A percentile compares a stretch with the other conserved stretches of the same genome.
Conservation (phyloP, 2,888 invertebrate species). For the Helicoverpa assulta region DNA sequence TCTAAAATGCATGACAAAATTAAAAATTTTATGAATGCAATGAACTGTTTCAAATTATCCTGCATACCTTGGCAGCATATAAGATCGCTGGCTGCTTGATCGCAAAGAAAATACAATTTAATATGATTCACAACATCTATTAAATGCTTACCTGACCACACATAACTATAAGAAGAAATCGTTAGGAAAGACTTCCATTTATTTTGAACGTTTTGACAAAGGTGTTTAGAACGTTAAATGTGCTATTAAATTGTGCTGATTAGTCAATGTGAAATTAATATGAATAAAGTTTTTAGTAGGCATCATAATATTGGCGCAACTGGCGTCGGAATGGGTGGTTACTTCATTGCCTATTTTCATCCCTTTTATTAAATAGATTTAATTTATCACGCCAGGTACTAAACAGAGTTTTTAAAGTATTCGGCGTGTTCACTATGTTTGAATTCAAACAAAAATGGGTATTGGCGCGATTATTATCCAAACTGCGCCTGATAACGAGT, state of each 20-base stretch:
- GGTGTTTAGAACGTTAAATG: constrained; percentile 31
- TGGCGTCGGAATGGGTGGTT: constrained; percentile 3
- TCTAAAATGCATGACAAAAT: constrained; percentile 47
- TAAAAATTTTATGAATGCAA: constrained; percentile 50
- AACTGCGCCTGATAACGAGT: too few relatives aligned
- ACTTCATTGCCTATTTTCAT: constrained; percentile 7
- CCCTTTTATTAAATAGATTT: too few relatives aligned
- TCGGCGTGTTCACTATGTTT: too few relatives aligned
- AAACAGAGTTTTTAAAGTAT: too few relatives aligned
- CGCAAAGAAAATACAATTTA: constrained; percentile 83
- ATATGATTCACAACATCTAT: constrained; percentile 39
- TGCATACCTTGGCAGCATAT: constrained; percentile 90
- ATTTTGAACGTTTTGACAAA: constrained; percentile 10
- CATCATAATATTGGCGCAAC: not conserved
- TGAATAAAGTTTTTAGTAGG: constrained; percentile 17
- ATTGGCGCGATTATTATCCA: too few relatives aligned
- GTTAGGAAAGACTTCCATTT: not conserved
- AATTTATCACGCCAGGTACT: too few relatives aligned
- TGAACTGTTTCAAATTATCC: constrained; percentile 57
- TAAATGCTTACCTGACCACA: constrained; percentile 35
- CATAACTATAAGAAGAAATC: not conserved
- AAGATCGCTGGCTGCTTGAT: constrained; percentile 89
- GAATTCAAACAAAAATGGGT: too few relatives aligned
- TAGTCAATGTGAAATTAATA: constrained; percentile 29
- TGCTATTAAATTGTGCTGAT: constrained; percentile 38